Evolutionary conservation across 2,888 invertebrate genomes (phyloP).

Genomic region (Hemicrepidius hirtus): DNA sequence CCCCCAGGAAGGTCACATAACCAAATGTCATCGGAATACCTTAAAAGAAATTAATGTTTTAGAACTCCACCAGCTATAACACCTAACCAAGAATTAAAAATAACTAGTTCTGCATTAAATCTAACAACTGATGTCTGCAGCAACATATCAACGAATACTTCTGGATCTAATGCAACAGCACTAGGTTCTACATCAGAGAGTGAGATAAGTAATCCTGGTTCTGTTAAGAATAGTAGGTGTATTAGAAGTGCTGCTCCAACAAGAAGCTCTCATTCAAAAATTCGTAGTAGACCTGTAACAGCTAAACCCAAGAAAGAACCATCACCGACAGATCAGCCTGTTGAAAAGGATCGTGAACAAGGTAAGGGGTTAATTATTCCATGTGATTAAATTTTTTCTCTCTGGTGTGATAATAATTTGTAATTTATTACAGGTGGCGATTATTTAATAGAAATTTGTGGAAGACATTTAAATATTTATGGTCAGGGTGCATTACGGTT

Average conservation of each 20-base stretch:
- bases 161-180: constrained; percentile 53
- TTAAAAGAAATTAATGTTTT: constrained; percentile 26
- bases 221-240: constrained; percentile 63
- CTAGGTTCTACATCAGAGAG: constrained; percentile 54
- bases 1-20: too few relatives aligned
- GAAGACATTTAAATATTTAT: constrained; percentile 88
- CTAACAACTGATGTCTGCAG: constrained; percentile 58
- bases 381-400: too few relatives aligned
- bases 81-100: constrained; percentile 47
- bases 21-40: neutral
- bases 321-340: constrained; percentile 73
- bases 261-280: constrained; percentile 72
- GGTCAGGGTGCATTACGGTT: constrained; percentile 91
- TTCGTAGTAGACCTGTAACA: constrained; percentile 78
- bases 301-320: constrained; percentile 77
- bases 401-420: too few relatives aligned
- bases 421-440: constrained; percentile 80
- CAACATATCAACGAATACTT: constrained; percentile 59
- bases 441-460: constrained; percentile 91
- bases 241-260: constrained; percentile 74
- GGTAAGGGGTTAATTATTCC: constrained; percentile 73
- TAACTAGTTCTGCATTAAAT: constrained; percentile 33
- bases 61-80: too few relatives aligned
- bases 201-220: constrained; percentile 52
- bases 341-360: constrained; percentile 82